Evolutionary conservation across 2,888 invertebrate genomes (phyloP).

Genomic region (Tenthredo livida): DNA sequence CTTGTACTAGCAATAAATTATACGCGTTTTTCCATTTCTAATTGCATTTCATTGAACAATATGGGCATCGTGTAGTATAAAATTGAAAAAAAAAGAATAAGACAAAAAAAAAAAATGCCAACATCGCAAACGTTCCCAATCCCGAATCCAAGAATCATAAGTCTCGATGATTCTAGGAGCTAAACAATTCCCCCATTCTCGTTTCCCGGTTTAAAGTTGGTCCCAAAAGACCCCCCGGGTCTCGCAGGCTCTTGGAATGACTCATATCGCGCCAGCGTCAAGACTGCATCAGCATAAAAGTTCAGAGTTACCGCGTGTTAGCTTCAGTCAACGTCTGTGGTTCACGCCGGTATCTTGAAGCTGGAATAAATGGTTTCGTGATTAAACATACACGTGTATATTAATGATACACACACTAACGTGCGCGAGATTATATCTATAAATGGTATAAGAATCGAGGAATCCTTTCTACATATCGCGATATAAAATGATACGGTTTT

Average conservation of each 20-base stretch:
- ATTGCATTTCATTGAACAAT: too few species aligned
- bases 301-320: background rate
- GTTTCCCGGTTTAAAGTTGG: background rate
- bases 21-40: too few species aligned
- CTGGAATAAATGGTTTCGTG: too few species aligned
- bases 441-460: too few species aligned
- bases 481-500: too few species aligned
- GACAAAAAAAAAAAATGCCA: background rate
- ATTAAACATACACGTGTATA: background rate
- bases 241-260: background rate
- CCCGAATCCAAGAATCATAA: background rate
- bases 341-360: conserved; percentile 10
- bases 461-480: too few species aligned
- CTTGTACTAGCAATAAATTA: too few species aligned
- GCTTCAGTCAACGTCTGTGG: conserved; percentile 15
- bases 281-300: conserved; percentile 29
- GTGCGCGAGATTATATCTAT: too few species aligned
- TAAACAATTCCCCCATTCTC: background rate
- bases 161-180: background rate
- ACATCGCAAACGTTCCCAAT: background rate
- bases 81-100: background rate
- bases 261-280: background rate
- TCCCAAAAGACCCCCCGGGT: conserved; percentile 35
- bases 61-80: too few species aligned
- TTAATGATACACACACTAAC: too few species aligned